Evolutionary conservation across 2,797 vertebrate species (phyloP).

Genomic region (Ctenopoma multispine): DNA sequence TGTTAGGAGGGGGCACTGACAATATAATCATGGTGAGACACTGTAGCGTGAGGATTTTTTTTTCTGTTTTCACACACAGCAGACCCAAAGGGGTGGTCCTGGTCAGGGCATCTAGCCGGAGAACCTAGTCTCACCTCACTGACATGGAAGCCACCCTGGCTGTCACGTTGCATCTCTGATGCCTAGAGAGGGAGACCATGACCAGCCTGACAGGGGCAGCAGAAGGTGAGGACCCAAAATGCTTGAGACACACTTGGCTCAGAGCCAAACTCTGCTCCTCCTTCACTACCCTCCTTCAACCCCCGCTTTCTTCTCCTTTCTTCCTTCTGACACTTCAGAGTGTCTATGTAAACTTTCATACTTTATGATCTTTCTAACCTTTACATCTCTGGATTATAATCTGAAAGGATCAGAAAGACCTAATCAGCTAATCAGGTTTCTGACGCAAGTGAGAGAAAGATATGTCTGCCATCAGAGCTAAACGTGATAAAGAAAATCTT

Average conservation of each 20-base stretch:
- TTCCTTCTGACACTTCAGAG: constrained; percentile 61
- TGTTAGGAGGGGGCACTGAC: constrained; percentile 73
- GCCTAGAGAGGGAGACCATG: constrained; percentile 73
- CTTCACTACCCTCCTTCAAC: not conserved
- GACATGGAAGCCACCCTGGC: constrained; percentile 81
- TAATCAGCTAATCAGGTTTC: constrained; percentile 30
- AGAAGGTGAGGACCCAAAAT: constrained; percentile 81
- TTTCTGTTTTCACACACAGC: constrained; percentile 67
- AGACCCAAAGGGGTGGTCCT: constrained; percentile 77
- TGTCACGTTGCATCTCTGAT: constrained; percentile 80
- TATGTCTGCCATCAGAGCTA: not conserved
- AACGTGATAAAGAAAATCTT: not conserved
- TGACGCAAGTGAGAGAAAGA: constrained; percentile 31
- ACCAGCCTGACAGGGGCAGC: constrained; percentile 73
- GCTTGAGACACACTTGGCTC: constrained; percentile 82
- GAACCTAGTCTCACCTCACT: constrained; percentile 79
- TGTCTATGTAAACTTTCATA: constrained; percentile 75
- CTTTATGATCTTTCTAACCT: constrained; percentile 79
- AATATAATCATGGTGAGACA: constrained; percentile 75
- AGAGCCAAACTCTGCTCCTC: constrained; percentile 73
- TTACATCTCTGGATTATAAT: constrained; percentile 50
- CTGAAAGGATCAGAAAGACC: constrained; percentile 38
- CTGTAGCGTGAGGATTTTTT: constrained; percentile 54
- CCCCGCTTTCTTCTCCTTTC: not conserved
- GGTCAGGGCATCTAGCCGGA: constrained; percentile 74